These are phyloP conservation scores for Calypte anna DNA, from an alignment of 2,113 vertebrate species.

Conservation along the genomic window DNA sequence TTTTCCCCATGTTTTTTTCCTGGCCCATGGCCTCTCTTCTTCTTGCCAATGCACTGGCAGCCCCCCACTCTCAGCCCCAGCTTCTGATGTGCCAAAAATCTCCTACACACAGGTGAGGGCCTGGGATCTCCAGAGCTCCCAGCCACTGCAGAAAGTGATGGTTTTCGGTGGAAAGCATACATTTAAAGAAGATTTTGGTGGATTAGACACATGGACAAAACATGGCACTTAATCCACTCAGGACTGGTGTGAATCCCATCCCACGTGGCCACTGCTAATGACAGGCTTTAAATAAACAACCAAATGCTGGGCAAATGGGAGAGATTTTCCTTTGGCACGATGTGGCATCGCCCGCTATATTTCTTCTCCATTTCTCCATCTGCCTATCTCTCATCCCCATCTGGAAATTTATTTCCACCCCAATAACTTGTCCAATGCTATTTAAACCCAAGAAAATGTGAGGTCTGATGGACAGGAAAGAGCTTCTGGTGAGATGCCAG, in stretches of 20 bases:
- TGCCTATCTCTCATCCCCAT: not conserved
- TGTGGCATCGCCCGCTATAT: not conserved
- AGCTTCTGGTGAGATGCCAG: not conserved
- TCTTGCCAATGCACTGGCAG: not conserved
- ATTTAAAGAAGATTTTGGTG: not conserved
- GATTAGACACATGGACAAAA: not conserved
- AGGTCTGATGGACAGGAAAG: not conserved
- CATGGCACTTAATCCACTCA: not conserved
- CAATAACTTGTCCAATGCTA: not conserved
- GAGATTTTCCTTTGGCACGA: not conserved
- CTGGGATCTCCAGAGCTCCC: not conserved
- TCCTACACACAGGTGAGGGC: not conserved
- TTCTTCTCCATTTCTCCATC: not conserved
- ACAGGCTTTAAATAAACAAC: not conserved
- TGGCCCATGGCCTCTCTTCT: not conserved
- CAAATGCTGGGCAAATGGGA: not conserved
- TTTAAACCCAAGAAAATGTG: not conserved
- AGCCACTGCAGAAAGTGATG: not conserved
- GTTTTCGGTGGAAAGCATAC: not conserved
- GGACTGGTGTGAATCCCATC: not conserved
- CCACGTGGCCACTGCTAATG: not conserved
- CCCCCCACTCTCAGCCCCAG: not conserved
- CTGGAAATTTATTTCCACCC: slow-evolving; percentile 31
- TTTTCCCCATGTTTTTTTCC: not conserved
- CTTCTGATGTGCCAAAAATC: not conserved